Conservation (phyloP, 37 sponge, comb jelly and placozoan species). For the Oopsacas minuta region DNA sequence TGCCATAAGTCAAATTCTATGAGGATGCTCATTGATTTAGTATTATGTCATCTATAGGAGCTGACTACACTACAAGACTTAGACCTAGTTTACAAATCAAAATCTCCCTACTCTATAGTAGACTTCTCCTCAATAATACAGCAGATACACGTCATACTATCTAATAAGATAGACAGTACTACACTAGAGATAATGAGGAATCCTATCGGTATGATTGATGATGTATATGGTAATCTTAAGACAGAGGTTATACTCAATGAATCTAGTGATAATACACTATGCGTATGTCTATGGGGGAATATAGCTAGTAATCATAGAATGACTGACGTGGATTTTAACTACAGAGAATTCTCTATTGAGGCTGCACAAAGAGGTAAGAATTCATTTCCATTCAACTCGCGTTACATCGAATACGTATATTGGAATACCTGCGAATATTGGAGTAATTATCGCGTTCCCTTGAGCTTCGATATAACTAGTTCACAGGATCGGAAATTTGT, state of each 20-base stretch:
- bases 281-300: neutral
- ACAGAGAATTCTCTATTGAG: neutral
- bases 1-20: too few relatives aligned
- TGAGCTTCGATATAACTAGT: too few relatives aligned
- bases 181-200: neutral
- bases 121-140: neutral
- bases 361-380: neutral
- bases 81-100: neutral
- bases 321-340: neutral
- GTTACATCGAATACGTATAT: too few relatives aligned
- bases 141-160: neutral
- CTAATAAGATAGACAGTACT: neutral
- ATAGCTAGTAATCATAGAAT: slow-evolving; percentile 5
- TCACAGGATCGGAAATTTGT: too few relatives aligned
- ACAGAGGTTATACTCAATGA: neutral
- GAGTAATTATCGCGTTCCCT: too few relatives aligned
- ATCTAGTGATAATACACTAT: neutral
- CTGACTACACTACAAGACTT: neutral
- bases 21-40: too few relatives aligned
- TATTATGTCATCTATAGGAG: too few relatives aligned
- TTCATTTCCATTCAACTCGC: neutral
- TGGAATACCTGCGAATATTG: too few relatives aligned
- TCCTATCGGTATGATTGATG: neutral
- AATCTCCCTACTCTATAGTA: neutral
- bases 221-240: neutral